phyloP scores from a whole-genome alignment of 1,140 invertebrate genomes.

The Caenorhabditis inopinata region DNA sequence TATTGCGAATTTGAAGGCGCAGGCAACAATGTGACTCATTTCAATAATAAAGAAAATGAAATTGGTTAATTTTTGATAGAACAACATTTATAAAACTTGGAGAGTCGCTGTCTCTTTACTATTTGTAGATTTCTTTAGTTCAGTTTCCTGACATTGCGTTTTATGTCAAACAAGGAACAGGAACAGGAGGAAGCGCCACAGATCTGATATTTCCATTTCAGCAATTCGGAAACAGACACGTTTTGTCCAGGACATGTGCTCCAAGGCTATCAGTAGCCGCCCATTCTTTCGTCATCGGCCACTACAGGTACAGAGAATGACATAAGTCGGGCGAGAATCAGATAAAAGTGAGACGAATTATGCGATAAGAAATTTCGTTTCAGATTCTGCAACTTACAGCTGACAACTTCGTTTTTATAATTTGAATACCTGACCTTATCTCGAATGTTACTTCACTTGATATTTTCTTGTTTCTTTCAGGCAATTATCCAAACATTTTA shows the following conservation, averaged over 20 bases:
- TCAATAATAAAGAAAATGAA: no score
- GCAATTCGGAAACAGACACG: conserved; percentile 26
- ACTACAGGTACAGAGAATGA: background rate
- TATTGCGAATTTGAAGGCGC: no score
- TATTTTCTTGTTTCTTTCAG: no score
- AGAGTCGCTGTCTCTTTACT: background rate
- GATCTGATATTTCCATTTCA: background rate
- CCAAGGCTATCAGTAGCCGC: conserved; percentile 10
- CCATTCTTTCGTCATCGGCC: conserved; percentile 2
- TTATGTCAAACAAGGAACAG: background rate
- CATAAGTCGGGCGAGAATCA: background rate
- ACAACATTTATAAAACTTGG: no score
- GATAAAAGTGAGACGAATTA: background rate
- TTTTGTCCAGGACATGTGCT: conserved; percentile 31
- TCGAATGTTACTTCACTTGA: no score
- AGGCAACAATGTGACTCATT: no score
- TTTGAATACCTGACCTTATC: no score
- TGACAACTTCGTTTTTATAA: no score
- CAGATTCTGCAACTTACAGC: no score
- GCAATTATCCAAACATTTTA: background rate
- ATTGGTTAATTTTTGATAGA: no score
- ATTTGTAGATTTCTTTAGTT: background rate
- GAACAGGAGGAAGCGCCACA: background rate
- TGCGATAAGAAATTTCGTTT: background rate
- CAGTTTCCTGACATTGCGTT: background rate